A percentile compares a stretch with the other conserved stretches of the same genome.
phyloP scores from a whole-genome alignment of 2,888 invertebrate species.

The Acanthopleura granulata region DNA sequence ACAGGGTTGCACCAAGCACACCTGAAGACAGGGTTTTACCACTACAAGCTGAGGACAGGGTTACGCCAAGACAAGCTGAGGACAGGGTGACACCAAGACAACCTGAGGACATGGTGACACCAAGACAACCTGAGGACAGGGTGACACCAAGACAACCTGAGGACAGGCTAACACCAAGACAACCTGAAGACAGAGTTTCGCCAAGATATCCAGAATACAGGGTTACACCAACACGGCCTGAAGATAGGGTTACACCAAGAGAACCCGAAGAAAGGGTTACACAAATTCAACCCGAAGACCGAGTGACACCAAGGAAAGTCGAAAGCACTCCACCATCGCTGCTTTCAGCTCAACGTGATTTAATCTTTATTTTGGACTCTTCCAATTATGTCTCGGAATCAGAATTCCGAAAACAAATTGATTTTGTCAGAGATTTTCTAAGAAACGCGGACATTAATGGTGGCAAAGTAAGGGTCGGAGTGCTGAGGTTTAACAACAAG shows the following conservation, averaged over 20 bases:
- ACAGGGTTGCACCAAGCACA: too few species aligned
- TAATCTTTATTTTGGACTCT: conserved; percentile 37
- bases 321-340: neutral
- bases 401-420: conserved; percentile 32
- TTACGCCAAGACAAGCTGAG: too few species aligned
- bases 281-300: neutral
- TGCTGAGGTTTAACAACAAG: conserved; percentile 27
- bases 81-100: too few species aligned
- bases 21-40: too few species aligned
- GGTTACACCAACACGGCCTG: neutral
- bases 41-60: too few species aligned
- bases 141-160: too few species aligned
- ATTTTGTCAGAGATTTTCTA: conserved; percentile 31
- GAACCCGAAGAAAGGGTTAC: neutral
- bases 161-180: neutral
- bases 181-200: neutral
- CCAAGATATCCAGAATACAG: neutral
- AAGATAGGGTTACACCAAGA: neutral
- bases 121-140: too few species aligned
- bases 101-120: too few species aligned
- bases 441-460: conserved; percentile 10
- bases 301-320: neutral
- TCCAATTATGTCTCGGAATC: conserved; percentile 34
- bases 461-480: neutral
- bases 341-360: conserved; percentile 22